Base-by-base conservation (phyloP, 2,888 invertebrate species). In the Xanthia togata region DNA sequence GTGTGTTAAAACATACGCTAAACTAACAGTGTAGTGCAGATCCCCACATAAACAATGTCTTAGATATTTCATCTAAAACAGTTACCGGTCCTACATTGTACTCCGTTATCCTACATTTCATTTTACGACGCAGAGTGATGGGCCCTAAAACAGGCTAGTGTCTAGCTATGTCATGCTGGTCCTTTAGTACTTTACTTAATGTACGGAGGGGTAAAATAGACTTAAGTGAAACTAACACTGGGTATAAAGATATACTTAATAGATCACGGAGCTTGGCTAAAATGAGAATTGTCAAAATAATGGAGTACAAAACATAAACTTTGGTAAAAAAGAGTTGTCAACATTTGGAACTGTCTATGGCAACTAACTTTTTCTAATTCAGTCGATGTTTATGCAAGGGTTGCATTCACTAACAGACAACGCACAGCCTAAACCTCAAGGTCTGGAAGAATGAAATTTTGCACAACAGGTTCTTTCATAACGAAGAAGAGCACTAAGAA, bases 31-130 rank as follows among this genome's bases (percentile, higher is more conserved):
- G 38, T 64, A 60, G n/a, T n/a, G 23, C 20, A 64, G 11, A 38
- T 50, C n/a, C 55, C 6, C 5, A 70, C 11, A 3, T 14, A 69
- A 70, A 83, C 84, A 76, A 83, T 69, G 84, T 84, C 79, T 83
- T 23, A 70, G 80, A 73, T 67, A 83, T 67, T 76, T 83, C 70
- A 79, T 79, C 76, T 82, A 63, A 83, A 62, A 50, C 76, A 47
- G 9, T 79, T 79, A 67, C 84, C 60, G 20, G 26, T 35, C 50
- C 50, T 64, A 84, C 82, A 75, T 75, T 77, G 85, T 84, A 73
- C 63, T 69, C 55, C 38, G 44, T 50, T 72, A 55, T 55, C 70
- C 62, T 75, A 79, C 74, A 70, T 77, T 85, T 79, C 57, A 59
- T 70, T 84, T 84, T 79, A 84, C 74, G 84, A 76, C 64, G 14